Percentiles rank a stretch among this genome's conserved stretches.
These are phyloP conservation scores for Leptoclinus maculatus DNA, from an alignment of 2,797 vertebrate genomes.

Conservation along the genomic window DNA sequence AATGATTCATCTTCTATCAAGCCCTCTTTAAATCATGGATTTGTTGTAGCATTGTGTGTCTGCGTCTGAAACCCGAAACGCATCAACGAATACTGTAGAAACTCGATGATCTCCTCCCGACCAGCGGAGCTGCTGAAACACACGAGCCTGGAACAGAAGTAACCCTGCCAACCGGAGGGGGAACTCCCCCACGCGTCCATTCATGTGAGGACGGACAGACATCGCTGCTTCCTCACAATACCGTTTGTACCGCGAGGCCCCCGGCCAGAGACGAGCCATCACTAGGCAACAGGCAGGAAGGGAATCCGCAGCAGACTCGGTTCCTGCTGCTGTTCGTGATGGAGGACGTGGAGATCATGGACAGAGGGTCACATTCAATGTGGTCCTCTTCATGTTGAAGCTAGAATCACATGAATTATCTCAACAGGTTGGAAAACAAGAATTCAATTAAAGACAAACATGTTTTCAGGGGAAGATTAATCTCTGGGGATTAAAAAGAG, in stretches of 20 bases:
- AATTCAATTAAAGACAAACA: constrained; percentile 22
- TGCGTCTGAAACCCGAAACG: neutral
- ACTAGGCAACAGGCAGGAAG: constrained; percentile 78
- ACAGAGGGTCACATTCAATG: constrained; percentile 45
- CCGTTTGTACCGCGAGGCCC: constrained; percentile 44
- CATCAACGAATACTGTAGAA: neutral
- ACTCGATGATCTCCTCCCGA: constrained; percentile 8
- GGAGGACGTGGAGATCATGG: constrained; percentile 40
- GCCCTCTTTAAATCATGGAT: neutral
- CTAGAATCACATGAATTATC: constrained; percentile 17
- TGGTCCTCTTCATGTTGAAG: neutral
- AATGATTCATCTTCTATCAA: neutral
- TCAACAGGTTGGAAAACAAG: constrained; percentile 24
- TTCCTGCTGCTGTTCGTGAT: constrained; percentile 47
- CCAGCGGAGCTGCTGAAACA: constrained; percentile 51
- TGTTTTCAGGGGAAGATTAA: constrained; percentile 29
- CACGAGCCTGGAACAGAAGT: constrained; percentile 50
- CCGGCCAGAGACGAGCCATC: constrained; percentile 66
- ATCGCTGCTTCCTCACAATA: constrained; percentile 60
- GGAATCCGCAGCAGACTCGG: constrained; percentile 58
- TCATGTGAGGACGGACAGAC: constrained; percentile 69
- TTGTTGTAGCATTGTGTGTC: neutral
- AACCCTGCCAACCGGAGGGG: constrained; percentile 66
- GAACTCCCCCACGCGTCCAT: constrained; percentile 68
- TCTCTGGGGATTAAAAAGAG: constrained; percentile 8